Conservation (phyloP, 2,113 vertebrate genomes). For the Tetrax tetrax region DNA sequence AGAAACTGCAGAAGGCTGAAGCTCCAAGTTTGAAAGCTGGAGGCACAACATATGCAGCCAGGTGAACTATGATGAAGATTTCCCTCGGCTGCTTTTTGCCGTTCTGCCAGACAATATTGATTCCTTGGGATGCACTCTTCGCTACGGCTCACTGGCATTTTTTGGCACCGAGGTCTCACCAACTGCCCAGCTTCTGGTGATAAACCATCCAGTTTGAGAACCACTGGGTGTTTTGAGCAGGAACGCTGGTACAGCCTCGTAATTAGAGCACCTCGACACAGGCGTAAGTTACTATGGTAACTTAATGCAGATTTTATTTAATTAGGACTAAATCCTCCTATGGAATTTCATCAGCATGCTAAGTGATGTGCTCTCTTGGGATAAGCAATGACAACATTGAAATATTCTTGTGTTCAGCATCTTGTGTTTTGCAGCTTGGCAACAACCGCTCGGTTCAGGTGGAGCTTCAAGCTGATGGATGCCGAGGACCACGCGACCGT, state of each 20-base stretch:
- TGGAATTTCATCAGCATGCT: background rate
- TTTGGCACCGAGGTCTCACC: background rate
- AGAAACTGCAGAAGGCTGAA: background rate
- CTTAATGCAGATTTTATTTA: background rate
- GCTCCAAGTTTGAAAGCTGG: background rate
- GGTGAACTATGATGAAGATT: accelerated
- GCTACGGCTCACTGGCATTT: background rate
- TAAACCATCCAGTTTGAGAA: background rate
- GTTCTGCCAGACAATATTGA: accelerated
- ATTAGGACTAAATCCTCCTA: background rate
- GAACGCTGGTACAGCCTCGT: background rate
- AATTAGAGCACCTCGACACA: background rate
- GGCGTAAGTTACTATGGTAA: conserved; percentile 34
- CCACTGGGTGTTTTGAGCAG: background rate
- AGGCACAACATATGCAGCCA: accelerated
- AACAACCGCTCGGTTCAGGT: background rate
- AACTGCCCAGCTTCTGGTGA: background rate
- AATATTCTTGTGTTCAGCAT: background rate
- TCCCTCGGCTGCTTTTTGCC: background rate
- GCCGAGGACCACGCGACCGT: accelerated
- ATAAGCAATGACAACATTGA: background rate
- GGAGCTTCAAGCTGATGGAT: accelerated
- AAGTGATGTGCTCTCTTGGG: background rate
- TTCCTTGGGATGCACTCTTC: background rate
- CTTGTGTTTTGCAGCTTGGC: background rate